These are phyloP conservation scores for Platanista minor DNA, from an alignment of 2,113 vertebrate genomes.

Conservation along the genomic window DNA sequence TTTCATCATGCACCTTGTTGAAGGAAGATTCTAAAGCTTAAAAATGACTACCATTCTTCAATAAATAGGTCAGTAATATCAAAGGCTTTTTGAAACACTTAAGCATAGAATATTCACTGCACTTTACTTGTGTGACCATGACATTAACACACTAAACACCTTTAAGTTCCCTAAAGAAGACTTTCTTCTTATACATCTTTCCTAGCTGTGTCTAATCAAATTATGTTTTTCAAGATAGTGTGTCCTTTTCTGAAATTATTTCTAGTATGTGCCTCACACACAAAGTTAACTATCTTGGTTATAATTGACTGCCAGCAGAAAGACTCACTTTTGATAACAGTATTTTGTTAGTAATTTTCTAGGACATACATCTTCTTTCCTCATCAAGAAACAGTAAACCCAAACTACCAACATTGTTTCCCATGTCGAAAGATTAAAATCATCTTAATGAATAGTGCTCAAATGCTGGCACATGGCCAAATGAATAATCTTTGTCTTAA, in stretches of 20 bases:
- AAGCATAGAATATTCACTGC: slow-evolving; percentile 33
- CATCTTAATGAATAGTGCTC: background rate
- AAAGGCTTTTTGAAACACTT: slow-evolving; percentile 63
- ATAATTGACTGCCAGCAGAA: background rate
- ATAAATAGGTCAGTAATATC: slow-evolving; percentile 44
- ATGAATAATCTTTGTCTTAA: slow-evolving; percentile 42
- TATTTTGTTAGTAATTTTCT: slow-evolving; percentile 69
- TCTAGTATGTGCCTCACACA: slow-evolving; percentile 12
- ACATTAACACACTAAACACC: slow-evolving; percentile 57
- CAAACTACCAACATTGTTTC: slow-evolving; percentile 37
- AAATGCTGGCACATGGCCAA: slow-evolving; percentile 18
- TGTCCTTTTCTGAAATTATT: slow-evolving; percentile 42
- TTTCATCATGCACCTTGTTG: background rate
- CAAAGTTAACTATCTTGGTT: slow-evolving; percentile 35
- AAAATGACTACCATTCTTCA: slow-evolving; percentile 40
- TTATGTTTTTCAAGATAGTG: slow-evolving; percentile 31
- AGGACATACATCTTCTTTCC: slow-evolving; percentile 40
- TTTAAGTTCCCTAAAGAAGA: slow-evolving; percentile 53
- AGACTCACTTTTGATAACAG: slow-evolving; percentile 46
- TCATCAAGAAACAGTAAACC: slow-evolving; percentile 59
- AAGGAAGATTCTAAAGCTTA: slow-evolving; percentile 29
- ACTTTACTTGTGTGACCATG: slow-evolving; percentile 49
- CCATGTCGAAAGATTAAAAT: slow-evolving; percentile 35
- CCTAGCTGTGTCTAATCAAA: slow-evolving; percentile 62
- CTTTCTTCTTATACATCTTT: slow-evolving; percentile 52